Base-by-base conservation (phyloP, 2,888 invertebrate species). In the Eumerus sabulonum region DNA sequence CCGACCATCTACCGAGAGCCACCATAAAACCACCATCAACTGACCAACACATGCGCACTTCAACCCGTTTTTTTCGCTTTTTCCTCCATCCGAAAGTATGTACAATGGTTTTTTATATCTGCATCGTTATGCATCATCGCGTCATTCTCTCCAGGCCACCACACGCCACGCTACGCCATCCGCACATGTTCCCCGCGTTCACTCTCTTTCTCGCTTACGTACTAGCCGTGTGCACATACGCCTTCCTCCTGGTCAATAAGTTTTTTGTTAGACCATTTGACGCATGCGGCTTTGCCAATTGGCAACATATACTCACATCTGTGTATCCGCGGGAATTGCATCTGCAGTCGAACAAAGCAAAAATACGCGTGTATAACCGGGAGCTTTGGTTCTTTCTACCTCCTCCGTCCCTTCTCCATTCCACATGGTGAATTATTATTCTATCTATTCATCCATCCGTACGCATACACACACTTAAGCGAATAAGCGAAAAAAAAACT, bases 261-360 rank as follows among this genome's bases (percentile, higher is more conserved):
- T 79, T 79, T 74, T 79, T 79, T 73, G 79, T 79, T 79, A 70
- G 68, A 74, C 79, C 57, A 50, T 56, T 64, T 36, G 79, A 74
- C 79, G 79, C 79, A 79, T 79, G 79, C 79, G 79, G 56, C 70
- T 45, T 68, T 44, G 64, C 48, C 59, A 17, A 74, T 74, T 73
- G 74, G 79, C 79, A 79, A 74, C 64, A 79, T 40, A 11, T 40
- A 40, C 40, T 70, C 27, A 38, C 48, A 62, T 70, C 17, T 51
- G 40, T 36, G 42, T 63, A 48, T 45, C 63, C 19, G 54, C 27
- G 53, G 35, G 27, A 40, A 42, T 42, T 40, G 62, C 51, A 68
- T 60, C 53, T 68, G 68, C 68, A 68, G 42, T 14, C 27, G 16
- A 38, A 60, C 47, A 59, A 36, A 9, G 40, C 40, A 40, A 27